These are phyloP conservation scores for Drosophila santomea DNA, from an alignment of 1,140 invertebrate species.

Conservation along the genomic window DNA sequence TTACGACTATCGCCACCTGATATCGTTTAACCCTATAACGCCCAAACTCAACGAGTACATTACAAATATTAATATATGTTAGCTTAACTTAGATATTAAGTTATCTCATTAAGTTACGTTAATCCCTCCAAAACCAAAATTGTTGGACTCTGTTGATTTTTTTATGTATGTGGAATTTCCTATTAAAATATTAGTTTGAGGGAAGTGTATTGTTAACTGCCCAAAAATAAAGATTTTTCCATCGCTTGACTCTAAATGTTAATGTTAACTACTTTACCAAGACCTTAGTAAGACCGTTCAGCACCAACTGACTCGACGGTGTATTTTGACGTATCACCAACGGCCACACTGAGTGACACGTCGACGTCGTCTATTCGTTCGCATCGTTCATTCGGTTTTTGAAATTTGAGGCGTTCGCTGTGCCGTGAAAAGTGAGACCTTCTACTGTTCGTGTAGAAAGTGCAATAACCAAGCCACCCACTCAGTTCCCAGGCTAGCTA, in stretches of 20 bases:
- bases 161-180: too few relatives aligned
- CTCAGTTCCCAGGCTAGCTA: conserved; percentile 29
- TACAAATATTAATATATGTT: too few relatives aligned
- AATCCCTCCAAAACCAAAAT: too few relatives aligned
- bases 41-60: too few relatives aligned
- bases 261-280: background rate
- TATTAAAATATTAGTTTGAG: too few relatives aligned
- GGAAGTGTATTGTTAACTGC: too few relatives aligned
- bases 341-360: conserved; percentile 25
- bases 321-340: background rate
- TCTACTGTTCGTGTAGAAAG: conserved; percentile 73
- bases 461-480: conserved; percentile 30
- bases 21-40: too few relatives aligned
- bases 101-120: too few relatives aligned
- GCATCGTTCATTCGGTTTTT: conserved; percentile 61
- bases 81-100: too few relatives aligned
- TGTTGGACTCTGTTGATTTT: too few relatives aligned
- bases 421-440: conserved; percentile 46
- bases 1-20: too few relatives aligned
- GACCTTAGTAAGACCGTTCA: background rate
- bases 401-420: conserved; percentile 48
- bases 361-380: conserved; percentile 13
- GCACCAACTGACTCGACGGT: background rate
- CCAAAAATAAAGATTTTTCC: too few relatives aligned
- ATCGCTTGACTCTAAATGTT: background rate